Percentiles rank a stretch among this genome's conserved stretches.
These are phyloP conservation scores for Propithecus perrieri DNA, from an alignment of 2,797 vertebrate genomes.

Conservation along the genomic window DNA sequence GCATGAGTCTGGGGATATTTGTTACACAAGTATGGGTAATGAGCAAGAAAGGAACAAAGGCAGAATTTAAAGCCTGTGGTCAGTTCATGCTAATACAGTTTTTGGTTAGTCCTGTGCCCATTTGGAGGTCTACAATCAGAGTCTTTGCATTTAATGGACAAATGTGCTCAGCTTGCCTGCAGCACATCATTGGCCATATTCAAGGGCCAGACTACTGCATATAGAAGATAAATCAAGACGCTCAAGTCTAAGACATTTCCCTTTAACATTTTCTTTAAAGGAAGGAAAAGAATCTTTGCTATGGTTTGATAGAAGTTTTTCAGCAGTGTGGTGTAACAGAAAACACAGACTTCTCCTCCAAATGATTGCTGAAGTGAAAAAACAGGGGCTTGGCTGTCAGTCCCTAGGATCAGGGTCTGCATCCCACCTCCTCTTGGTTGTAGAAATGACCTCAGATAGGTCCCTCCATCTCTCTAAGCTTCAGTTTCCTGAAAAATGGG, in stretches of 20 bases:
- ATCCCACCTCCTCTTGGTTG: not conserved
- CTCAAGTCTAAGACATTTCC: not conserved
- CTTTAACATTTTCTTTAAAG: not conserved
- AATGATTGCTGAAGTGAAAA: not conserved
- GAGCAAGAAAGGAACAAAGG: not conserved
- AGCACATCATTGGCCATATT: not conserved
- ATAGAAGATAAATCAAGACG: not conserved
- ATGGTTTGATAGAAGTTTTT: not conserved
- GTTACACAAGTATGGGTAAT: not conserved
- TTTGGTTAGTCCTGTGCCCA: not conserved
- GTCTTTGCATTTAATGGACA: not conserved
- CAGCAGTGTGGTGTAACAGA: not conserved
- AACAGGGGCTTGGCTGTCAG: not conserved
- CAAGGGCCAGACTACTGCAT: not conserved
- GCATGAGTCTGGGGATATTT: not conserved
- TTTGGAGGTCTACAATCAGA: not conserved
- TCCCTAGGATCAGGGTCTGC: not conserved
- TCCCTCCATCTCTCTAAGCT: not conserved
- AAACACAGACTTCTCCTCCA: not conserved
- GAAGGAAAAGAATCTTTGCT: not conserved
- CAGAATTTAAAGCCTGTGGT: not conserved
- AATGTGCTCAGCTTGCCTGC: not conserved
- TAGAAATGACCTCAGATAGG: not conserved
- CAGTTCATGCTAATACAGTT: not conserved
- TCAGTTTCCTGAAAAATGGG: not conserved